Evolutionary conservation across 2,888 invertebrate species (phyloP).

Genomic region (Eulithis testata): DNA sequence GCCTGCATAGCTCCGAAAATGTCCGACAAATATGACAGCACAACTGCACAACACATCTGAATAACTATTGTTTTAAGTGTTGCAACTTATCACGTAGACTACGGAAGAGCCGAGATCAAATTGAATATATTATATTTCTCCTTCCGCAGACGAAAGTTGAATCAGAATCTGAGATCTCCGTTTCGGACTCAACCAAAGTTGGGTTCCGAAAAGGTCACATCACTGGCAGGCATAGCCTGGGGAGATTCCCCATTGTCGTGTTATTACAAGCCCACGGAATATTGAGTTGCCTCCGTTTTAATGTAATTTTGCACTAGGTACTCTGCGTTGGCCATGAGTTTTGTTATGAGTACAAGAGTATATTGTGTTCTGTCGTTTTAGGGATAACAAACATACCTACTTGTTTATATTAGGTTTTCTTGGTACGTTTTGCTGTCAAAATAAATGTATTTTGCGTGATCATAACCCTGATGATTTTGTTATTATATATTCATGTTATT

Average conservation of each 20-base stretch:
- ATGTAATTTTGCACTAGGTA: constrained; percentile 47
- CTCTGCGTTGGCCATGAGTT: constrained; percentile 9
- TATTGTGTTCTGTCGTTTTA: not conserved
- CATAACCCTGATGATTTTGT: too few species aligned
- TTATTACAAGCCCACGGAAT: constrained; percentile 50
- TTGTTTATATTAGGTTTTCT: not conserved
- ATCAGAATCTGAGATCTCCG: too few species aligned
- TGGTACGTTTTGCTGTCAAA: not conserved
- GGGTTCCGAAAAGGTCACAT: constrained; percentile 15
- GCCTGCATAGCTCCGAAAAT: not conserved
- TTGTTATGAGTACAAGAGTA: not conserved
- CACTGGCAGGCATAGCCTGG: constrained; percentile 39
- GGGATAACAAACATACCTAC: not conserved
- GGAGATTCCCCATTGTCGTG: constrained; percentile 54
- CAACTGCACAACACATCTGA: too few species aligned
- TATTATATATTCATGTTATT: too few species aligned
- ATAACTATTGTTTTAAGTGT: too few species aligned
- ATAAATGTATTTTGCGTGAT: constrained; percentile 36
- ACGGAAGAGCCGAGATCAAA: too few species aligned
- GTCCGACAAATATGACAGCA: not conserved
- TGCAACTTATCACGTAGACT: not conserved
- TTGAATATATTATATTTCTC: too few species aligned
- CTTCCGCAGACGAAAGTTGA: too few species aligned
- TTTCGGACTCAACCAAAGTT: not conserved
- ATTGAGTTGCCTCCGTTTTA: constrained; percentile 57